phyloP scores from a whole-genome alignment of 2,113 vertebrate genomes.

The Rana temporaria region DNA sequence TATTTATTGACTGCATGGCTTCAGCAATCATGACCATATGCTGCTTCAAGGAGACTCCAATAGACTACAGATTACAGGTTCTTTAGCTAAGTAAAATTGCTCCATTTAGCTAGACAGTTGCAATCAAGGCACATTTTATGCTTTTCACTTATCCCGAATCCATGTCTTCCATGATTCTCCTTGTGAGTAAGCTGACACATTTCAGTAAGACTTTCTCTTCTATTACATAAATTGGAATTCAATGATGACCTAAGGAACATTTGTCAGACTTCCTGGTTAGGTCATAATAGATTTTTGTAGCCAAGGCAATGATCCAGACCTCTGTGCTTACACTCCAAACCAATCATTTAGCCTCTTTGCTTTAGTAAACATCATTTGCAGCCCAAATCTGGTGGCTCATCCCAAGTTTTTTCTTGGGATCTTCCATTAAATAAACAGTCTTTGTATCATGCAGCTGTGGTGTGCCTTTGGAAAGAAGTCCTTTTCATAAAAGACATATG shows the following conservation, averaged over 20 bases:
- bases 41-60: not conserved
- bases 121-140: slow-evolving; percentile 17
- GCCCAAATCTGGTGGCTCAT: no score
- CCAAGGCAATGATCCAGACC: no score
- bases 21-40: not conserved
- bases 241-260: not conserved
- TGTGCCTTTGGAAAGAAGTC: no score
- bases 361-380: no score
- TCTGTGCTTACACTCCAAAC: no score
- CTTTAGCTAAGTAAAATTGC: not conserved
- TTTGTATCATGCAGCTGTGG: no score
- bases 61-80: slow-evolving; percentile 1
- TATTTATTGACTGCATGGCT: slow-evolving; percentile 25
- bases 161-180: not conserved
- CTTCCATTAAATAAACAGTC: no score
- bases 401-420: no score
- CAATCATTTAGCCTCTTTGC: no score
- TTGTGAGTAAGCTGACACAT: not conserved
- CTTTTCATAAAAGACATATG: no score
- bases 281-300: no score
- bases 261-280: not conserved
- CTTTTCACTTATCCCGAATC: not conserved
- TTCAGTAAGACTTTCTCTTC: no score
- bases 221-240: not conserved
- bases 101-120: not conserved